phyloP scores from a whole-genome alignment of 2,888 invertebrate genomes.

The Drosophila demipolita region DNA sequence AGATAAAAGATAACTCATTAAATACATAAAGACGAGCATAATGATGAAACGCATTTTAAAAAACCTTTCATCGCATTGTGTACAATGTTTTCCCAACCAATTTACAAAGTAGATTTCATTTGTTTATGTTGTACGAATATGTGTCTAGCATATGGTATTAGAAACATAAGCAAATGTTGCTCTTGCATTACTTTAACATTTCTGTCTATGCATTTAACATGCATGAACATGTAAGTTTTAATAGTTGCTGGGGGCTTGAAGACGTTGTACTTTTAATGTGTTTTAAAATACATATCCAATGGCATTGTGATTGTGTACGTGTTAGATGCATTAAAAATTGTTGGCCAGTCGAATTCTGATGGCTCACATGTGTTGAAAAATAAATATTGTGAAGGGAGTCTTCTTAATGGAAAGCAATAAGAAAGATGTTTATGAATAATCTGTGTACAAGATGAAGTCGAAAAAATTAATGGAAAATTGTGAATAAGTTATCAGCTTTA shows the following conservation, averaged over 20 bases:
- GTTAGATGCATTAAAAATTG: constrained; percentile 14
- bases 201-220: constrained; percentile 26
- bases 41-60: not conserved
- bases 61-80: constrained; percentile 17
- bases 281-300: constrained; percentile 19
- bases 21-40: not conserved
- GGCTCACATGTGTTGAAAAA: constrained; percentile 20
- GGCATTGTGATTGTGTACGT: not conserved
- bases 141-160: constrained; percentile 27
- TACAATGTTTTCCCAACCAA: constrained; percentile 6
- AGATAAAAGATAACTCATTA: not conserved
- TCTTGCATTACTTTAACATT: constrained; percentile 39
- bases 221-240: constrained; percentile 25
- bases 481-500: not conserved
- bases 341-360: constrained; percentile 20
- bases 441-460: not conserved
- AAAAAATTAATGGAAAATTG: not conserved
- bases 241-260: constrained; percentile 26
- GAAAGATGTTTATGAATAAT: constrained; percentile 4
- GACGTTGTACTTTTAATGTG: constrained; percentile 29
- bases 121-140: not conserved
- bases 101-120: constrained; percentile 1
- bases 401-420: not conserved
- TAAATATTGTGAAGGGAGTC: not conserved
- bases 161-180: constrained; percentile 66